Conservation (phyloP, 2,888 invertebrate genomes). For the Crocallis elinguaria region DNA sequence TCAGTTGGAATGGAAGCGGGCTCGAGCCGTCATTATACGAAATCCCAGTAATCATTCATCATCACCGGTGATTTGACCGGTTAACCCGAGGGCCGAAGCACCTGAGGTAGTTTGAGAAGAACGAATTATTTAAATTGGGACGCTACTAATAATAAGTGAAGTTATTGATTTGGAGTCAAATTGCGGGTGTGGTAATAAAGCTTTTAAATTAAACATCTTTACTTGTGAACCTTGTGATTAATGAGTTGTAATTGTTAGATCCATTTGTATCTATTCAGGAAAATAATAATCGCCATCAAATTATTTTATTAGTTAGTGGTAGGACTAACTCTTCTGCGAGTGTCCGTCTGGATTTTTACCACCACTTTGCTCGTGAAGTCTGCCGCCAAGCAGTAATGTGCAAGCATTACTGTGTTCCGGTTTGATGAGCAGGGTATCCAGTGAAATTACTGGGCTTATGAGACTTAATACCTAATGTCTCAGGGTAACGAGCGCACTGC, state of each 20-base stretch:
- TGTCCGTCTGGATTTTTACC: too few relatives aligned
- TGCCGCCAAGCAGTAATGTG: too few relatives aligned
- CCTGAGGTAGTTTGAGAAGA: slow-evolving; percentile 64
- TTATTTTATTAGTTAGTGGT: too few relatives aligned
- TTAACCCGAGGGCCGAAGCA: slow-evolving; percentile 67
- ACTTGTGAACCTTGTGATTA: slow-evolving; percentile 34
- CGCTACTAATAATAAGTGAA: slow-evolving; percentile 51
- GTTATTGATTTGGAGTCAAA: slow-evolving; percentile 42
- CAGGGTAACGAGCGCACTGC: too few relatives aligned
- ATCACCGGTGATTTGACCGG: slow-evolving; percentile 76
- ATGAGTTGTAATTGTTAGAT: slow-evolving; percentile 4
- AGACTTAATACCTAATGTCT: too few relatives aligned
- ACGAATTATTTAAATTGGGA: slow-evolving; percentile 51
- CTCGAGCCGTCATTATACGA: slow-evolving; percentile 72
- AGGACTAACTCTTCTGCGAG: too few relatives aligned
- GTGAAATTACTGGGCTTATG: too few relatives aligned
- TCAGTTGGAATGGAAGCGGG: slow-evolving; percentile 71
- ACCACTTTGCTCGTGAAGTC: too few relatives aligned
- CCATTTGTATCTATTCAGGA: too few relatives aligned
- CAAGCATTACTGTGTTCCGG: too few relatives aligned
- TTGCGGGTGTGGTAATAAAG: slow-evolving; percentile 33
- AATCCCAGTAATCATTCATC: slow-evolving; percentile 82
- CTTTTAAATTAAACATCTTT: slow-evolving; percentile 35
- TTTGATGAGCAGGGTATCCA: too few relatives aligned
- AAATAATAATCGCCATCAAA: too few relatives aligned